Base-by-base conservation (phyloP, 2,113 vertebrate species). In the Deroptyus accipitrinus region DNA sequence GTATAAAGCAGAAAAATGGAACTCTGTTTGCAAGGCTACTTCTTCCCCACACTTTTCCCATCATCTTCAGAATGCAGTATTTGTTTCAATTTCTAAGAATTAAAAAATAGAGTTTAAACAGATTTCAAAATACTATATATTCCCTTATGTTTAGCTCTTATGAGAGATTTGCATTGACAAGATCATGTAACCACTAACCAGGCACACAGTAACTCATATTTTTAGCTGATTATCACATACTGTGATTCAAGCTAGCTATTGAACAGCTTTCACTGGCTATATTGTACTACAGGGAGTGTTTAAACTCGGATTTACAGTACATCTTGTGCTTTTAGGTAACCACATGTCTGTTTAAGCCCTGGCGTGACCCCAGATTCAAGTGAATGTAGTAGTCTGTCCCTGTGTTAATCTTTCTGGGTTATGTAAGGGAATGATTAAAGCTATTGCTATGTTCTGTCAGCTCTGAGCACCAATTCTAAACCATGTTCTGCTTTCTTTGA, bases 341-440 rank as follows among this genome's bases (percentile, higher is more conserved):
- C 73, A 83, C 70, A 84, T 90, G 92, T 93, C 3, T 0, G 3
- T 63, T 87, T 90, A 81, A 92, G 28, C 55, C 55, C 78, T 76
- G 35, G 14, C 31, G 49, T 88, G 85, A 94, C 55, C 72, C 31
- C 2, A 7, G 18, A 72, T 80, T 82, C 31, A 46, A 77, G 41
- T 33, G n/a, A 67, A 49, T 83, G 49, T 63, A 73, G 44, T 68
- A 57, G 22, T 62, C 52, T 76, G 41, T 31, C 75, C 59, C 30
- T 0, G 0, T 59, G 59, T 70, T 84, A 82, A 95, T 94, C 82
- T 63, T 74, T 12, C 42, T 51, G 37, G 37, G 33, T 95, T 92
- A 89, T 28, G 61, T 83, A 96, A 94, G 33, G 13, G 78, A 90
- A 67, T 86, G 13, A 92, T 94, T 95, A 86, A 83, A 30, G 31